These are phyloP conservation scores for Bryconaethiops microstoma DNA, from an alignment of 2,797 vertebrate genomes.

Conservation along the genomic window DNA sequence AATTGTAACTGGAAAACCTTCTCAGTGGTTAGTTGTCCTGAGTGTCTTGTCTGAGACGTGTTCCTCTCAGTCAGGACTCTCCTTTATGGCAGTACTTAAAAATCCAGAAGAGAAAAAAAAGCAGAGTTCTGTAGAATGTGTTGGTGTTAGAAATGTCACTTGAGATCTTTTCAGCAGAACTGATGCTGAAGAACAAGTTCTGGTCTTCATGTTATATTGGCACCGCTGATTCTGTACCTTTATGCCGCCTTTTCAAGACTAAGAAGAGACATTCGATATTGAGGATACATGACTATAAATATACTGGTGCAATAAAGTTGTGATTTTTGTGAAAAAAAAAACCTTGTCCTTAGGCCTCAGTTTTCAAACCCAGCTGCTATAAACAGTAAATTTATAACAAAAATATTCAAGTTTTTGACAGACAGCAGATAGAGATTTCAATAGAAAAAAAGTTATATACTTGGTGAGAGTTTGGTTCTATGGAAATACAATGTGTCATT, in stretches of 20 bases:
- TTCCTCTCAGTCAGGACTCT: constrained; percentile 54
- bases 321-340: constrained; percentile 75
- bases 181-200: constrained; percentile 56
- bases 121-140: constrained; percentile 57
- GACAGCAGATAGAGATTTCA: too few species aligned
- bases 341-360: constrained; percentile 13
- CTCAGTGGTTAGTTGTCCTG: constrained; percentile 68
- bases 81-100: constrained; percentile 65
- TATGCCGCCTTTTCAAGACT: constrained; percentile 75
- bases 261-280: constrained; percentile 74
- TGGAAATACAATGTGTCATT: too few species aligned
- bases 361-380: not conserved
- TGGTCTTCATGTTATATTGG: constrained; percentile 66
- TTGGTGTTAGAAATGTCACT: constrained; percentile 62
- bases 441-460: too few species aligned
- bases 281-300: constrained; percentile 65
- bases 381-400: too few species aligned
- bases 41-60: constrained; percentile 54
- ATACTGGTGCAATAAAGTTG: constrained; percentile 84
- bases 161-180: constrained; percentile 53
- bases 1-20: constrained; percentile 65
- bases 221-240: constrained; percentile 72
- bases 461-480: too few species aligned
- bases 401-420: too few species aligned
- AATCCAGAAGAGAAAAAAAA: constrained; percentile 56